Evolutionary conservation across 2,797 vertebrate genomes (phyloP).

Genomic region (Falco rusticolus): DNA sequence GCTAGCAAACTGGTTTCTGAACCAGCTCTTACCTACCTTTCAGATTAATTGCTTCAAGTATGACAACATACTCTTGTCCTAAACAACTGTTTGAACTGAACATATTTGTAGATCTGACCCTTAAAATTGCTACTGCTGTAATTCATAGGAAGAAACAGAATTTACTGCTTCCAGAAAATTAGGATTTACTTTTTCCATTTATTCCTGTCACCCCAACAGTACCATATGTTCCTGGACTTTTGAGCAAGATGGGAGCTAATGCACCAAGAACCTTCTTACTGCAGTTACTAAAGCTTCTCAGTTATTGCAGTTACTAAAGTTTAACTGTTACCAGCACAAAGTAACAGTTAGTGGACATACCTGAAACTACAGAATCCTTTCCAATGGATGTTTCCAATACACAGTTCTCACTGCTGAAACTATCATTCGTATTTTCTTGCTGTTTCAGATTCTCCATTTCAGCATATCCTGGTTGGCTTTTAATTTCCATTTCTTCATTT

Average conservation of each 20-base stretch:
- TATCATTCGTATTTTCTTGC: neutral
- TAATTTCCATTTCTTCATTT: neutral
- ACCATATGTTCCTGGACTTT: neutral
- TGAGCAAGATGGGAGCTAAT: neutral
- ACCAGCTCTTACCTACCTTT: neutral
- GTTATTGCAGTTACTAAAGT: neutral
- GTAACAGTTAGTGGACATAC: conserved; percentile 28
- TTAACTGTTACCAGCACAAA: neutral
- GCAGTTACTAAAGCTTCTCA: neutral
- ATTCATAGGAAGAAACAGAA: neutral
- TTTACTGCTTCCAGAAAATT: neutral
- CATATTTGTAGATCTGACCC: neutral
- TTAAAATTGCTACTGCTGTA: neutral
- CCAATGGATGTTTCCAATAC: conserved; percentile 25
- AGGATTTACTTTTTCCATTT: neutral
- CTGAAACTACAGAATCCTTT: conserved; percentile 51
- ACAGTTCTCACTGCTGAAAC: neutral
- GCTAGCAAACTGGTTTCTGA: neutral
- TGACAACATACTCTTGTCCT: neutral
- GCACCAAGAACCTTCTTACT: neutral
- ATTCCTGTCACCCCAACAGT: neutral
- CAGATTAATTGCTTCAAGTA: neutral
- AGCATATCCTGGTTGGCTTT: neutral
- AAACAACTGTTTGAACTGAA: neutral
- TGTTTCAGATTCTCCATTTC: neutral